Evolutionary conservation across 1,140 invertebrate species (phyloP).

Genomic region (Chrysoperla carnea): DNA sequence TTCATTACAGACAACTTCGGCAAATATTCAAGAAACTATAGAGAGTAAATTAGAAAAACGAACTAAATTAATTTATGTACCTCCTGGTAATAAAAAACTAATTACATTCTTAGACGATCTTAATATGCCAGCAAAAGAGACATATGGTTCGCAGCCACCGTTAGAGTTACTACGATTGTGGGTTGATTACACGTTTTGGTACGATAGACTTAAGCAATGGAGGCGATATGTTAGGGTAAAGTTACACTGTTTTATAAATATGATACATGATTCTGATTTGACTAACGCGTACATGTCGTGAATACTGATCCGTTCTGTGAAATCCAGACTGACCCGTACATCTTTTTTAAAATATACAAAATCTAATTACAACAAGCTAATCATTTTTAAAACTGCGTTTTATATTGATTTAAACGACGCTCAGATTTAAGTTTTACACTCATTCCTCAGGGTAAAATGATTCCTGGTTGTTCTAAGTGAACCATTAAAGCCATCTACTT

Average conservation of each 20-base stretch:
- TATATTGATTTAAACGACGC: too few species aligned
- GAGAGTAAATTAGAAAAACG: slow-evolving; percentile 66
- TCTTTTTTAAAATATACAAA: too few species aligned
- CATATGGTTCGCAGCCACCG: slow-evolving; percentile 69
- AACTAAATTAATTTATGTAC: slow-evolving; percentile 63
- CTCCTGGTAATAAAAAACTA: slow-evolving; percentile 55
- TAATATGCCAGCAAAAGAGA: slow-evolving; percentile 78
- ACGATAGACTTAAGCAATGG: slow-evolving; percentile 52
- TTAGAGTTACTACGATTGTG: slow-evolving; percentile 69
- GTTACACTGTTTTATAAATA: background rate
- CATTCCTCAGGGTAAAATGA: too few species aligned
- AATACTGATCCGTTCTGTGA: background rate
- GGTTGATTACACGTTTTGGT: slow-evolving; percentile 80
- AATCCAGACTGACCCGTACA: too few species aligned
- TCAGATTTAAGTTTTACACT: too few species aligned
- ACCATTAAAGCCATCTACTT: too few species aligned
- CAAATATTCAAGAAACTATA: slow-evolving; percentile 59
- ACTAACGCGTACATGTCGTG: background rate
- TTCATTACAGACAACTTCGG: slow-evolving; percentile 51
- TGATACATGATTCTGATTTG: too few species aligned
- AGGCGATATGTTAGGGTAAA: slow-evolving; percentile 46
- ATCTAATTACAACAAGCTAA: too few species aligned
- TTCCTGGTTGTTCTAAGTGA: too few species aligned
- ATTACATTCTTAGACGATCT: slow-evolving; percentile 77
- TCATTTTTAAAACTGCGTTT: too few species aligned